Base-by-base conservation (phyloP, 2,888 invertebrate species). In the Meghimatium bilineatum region DNA sequence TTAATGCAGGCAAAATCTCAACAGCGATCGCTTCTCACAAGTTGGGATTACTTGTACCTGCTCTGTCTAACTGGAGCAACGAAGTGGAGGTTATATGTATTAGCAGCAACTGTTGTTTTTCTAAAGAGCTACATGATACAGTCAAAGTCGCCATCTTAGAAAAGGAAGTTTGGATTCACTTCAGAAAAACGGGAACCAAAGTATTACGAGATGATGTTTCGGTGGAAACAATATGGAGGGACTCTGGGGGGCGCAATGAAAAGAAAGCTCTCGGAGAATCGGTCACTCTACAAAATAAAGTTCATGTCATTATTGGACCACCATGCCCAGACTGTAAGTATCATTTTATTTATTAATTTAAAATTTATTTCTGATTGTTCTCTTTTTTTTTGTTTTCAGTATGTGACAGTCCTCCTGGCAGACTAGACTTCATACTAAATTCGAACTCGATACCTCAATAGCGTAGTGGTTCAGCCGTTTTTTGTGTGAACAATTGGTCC, bases 301-400 rank as follows among this genome's bases (percentile, higher is more conserved):
- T 81, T 8, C 74, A 74, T 14, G 74, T 81, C 23, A 81, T 81
- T 63, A 29, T 81, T 2, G 81, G 81, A n/a, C 81, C 81, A 0
- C 74, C 74, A 17, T 81, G 81, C n/a, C 72, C 81, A 5, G 72
- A 32, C 34, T 81, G 81, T 81, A 74, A 74, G 81, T 80, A 36
- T 14, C 26, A 1, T 36, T 67, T 38, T 78, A 23, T 23, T 17
- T 38, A 10, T 32, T 29, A 2, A 36, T 12, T 26, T 23, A 8
- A 29, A 8, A 29, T 66, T 66, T 32, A 26, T 26, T 56, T 17
- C 56, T 23, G 8, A 8, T 26, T 66, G 23, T 29, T 66, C n/a
- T 8, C 29, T 10, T 26, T 26, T 29, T n/a, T n/a, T 32, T 32
- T 20, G 20, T 29, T 29, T 29, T 29, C 32, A 3, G 20, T 32